Evolutionary conservation across 92 coral and sea anemone genomes (phyloP).

Genomic region (Actinernus sp.): DNA sequence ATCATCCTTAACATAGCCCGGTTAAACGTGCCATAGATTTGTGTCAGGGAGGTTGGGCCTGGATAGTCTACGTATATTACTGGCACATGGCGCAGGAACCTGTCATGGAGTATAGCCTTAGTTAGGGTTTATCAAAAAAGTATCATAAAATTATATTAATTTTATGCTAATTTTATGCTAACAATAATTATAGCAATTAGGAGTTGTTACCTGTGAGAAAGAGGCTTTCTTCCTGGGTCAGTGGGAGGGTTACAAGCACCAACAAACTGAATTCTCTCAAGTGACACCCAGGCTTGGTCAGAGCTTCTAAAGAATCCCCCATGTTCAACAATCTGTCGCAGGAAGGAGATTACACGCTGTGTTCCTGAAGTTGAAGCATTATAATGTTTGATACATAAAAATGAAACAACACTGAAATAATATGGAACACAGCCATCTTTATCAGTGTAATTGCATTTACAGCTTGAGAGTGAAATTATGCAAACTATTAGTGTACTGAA

Average conservation of each 20-base stretch:
- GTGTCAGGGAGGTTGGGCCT: constrained; percentile 92
- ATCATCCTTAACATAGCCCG: constrained; percentile 97
- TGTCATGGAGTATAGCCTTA: constrained; percentile 9
- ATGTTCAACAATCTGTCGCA: constrained; percentile 98
- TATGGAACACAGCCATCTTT: too few relatives aligned
- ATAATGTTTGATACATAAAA: background rate
- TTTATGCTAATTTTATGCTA: too few relatives aligned
- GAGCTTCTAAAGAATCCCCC: constrained; percentile 94
- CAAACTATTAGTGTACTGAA: too few relatives aligned
- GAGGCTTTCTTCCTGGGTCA: constrained; percentile 98
- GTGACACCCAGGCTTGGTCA: constrained; percentile 98
- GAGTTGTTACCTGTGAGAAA: constrained; percentile 94
- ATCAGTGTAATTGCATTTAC: too few relatives aligned
- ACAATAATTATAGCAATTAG: too few relatives aligned
- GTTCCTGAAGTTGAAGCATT: constrained; percentile 56
- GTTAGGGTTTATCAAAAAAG: background rate
- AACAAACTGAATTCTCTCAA: constrained; percentile 98
- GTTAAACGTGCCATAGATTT: constrained; percentile 99
- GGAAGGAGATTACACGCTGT: constrained; percentile 96
- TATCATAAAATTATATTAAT: background rate
- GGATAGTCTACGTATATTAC: constrained; percentile 98
- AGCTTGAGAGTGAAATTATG: too few relatives aligned
- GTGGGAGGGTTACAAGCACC: constrained; percentile 99
- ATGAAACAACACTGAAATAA: too few relatives aligned
- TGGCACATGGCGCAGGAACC: constrained; percentile 97